phyloP scores from a whole-genome alignment of 2,113 vertebrate species.

The Crotalus horridus region DNA sequence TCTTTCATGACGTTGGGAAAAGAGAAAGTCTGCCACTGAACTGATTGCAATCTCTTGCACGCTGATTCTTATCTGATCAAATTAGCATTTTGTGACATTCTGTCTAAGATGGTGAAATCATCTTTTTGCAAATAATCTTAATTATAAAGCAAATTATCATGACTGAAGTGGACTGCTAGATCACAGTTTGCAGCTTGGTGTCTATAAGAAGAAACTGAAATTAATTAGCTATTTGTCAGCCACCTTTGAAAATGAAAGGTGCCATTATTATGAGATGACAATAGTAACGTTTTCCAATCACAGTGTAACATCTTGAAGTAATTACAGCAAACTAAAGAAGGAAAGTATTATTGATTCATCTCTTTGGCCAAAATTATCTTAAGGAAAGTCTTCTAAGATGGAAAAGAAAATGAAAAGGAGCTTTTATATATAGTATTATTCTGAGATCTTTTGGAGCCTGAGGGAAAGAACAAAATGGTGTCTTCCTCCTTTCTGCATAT shows the following conservation, averaged over 20 bases:
- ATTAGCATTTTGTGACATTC: constrained; percentile 52
- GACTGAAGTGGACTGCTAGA: constrained; percentile 42
- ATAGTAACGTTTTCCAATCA: constrained; percentile 13
- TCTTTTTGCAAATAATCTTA: constrained; percentile 39
- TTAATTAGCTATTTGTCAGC: constrained; percentile 55
- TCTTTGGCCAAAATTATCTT: background rate
- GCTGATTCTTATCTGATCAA: constrained; percentile 43
- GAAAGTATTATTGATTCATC: background rate
- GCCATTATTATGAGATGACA: constrained; percentile 23
- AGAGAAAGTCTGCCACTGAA: constrained; percentile 39
- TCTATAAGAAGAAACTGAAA: constrained; percentile 42
- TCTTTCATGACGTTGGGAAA: constrained; percentile 41
- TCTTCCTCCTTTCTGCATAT: background rate
- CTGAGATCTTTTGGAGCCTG: background rate
- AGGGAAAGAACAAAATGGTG: background rate
- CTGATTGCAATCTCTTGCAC: constrained; percentile 39
- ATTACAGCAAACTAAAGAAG: constrained; percentile 29
- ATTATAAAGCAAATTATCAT: constrained; percentile 49
- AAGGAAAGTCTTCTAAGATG: background rate
- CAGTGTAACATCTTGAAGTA: constrained; percentile 12
- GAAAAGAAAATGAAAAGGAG: background rate
- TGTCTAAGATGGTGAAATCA: constrained; percentile 45
- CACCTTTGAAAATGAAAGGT: constrained; percentile 46
- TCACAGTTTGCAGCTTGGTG: constrained; percentile 40
- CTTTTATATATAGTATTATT: background rate